Evolutionary conservation across 1,140 invertebrate species (phyloP).

Genomic region (Acromyrmex charruanus): DNA sequence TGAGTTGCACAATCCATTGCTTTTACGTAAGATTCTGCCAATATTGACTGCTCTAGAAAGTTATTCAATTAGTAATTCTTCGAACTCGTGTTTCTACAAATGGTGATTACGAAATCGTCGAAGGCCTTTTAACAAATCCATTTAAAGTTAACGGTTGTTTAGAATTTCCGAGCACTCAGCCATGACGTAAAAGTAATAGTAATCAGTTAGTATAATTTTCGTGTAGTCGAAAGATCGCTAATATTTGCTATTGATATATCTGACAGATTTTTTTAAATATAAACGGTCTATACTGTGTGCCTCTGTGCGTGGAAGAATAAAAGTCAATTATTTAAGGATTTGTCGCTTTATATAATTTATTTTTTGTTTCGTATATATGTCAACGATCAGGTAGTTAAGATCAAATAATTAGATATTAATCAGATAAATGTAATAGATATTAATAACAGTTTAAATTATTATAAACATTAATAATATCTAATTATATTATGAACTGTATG

Average conservation of each 20-base stretch:
- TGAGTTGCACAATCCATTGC: constrained; percentile 30
- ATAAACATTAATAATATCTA: not conserved
- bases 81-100: constrained; percentile 30
- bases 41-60: constrained; percentile 32
- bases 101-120: constrained; percentile 25
- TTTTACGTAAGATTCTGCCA: constrained; percentile 41
- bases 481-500: no score
- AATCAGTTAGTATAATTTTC: not conserved
- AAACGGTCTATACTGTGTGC: not conserved
- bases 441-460: not conserved
- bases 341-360: not conserved
- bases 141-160: not conserved
- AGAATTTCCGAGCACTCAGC: not conserved
- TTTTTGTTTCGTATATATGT: not conserved
- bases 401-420: not conserved
- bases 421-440: not conserved
- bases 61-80: constrained; percentile 35
- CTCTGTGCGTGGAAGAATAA: not conserved
- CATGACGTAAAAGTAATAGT: constrained; percentile 8
- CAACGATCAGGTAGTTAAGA: not conserved
- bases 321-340: not conserved
- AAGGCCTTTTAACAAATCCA: constrained; percentile 19
- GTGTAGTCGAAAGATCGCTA: not conserved
- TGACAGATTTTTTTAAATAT: not conserved
- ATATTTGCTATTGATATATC: not conserved